A percentile compares a stretch with the other conserved stretches of the same genome.
These are phyloP conservation scores for Barbus barbus DNA, from an alignment of 2,113 vertebrate genomes.

Conservation along the genomic window DNA sequence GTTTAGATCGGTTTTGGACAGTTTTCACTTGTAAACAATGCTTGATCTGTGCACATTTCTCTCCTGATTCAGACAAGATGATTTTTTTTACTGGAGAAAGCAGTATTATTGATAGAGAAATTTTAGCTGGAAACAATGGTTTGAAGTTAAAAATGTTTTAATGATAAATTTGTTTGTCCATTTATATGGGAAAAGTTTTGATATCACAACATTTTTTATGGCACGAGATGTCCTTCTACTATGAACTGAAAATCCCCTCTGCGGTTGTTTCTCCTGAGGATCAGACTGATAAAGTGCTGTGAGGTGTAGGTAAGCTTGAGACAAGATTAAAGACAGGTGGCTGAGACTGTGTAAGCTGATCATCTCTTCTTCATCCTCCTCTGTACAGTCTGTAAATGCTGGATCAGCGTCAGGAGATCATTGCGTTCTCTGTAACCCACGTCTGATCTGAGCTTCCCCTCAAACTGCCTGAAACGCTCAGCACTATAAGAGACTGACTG, in stretches of 20 bases:
- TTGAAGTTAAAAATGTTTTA: no score
- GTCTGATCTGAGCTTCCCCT: slow-evolving; percentile 7
- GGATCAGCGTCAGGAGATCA: slow-evolving; percentile 17
- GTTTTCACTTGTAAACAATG: no score
- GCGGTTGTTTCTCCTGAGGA: not conserved
- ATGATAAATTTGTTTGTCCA: no score
- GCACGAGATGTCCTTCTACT: not conserved
- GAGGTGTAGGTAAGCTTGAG: not conserved
- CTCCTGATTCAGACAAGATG: no score
- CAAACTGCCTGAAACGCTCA: not conserved
- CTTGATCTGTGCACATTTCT: no score
- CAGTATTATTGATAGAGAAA: no score
- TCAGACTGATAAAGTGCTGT: slow-evolving; percentile 10
- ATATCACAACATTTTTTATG: not conserved
- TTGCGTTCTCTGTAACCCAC: not conserved
- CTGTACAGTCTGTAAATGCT: slow-evolving; percentile 3
- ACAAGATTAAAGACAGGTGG: not conserved
- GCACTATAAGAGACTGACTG: slow-evolving; percentile 16
- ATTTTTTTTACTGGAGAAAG: no score
- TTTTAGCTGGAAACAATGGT: no score
- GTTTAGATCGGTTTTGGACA: no score
- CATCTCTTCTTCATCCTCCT: slow-evolving; percentile 2
- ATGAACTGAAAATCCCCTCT: not conserved
- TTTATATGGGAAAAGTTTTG: not conserved
- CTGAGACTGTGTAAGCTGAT: slow-evolving; percentile 1